Base-by-base conservation (phyloP, 2,888 invertebrate species). In the Agriopis aurantiaria region DNA sequence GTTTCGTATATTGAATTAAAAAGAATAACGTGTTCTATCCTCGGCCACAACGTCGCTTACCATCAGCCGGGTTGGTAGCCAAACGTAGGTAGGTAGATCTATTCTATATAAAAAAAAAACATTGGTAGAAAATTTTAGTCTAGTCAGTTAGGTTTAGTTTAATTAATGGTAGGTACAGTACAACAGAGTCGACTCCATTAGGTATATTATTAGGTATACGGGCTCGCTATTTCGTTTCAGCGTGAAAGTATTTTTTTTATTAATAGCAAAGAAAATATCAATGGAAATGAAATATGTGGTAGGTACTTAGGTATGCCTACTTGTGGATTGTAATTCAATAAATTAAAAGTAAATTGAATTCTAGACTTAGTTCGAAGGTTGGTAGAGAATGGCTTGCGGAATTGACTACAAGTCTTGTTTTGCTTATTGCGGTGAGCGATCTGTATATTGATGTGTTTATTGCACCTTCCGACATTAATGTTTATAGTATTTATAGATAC, bases 281-380 rank as follows among this genome's bases (percentile, higher is more conserved):
- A 33, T 48, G 49, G 49, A 55, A 60, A 61, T 45, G 33, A 58
- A 58, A 9, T 58, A 14, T 58, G 45, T 45, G 9, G 10, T 8
- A 23, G 17, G 17, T 23, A 33, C 6, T 52, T 55, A 46, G 14
- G 1, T 51, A 49, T 23, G 17, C 23, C 10, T 12, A 46, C 45
- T 11, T 59, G 56, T 64, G 17, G 58, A 46, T 48, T 11, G 41
- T 67, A 53, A 61, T 51, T 67, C 56, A 67, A 60, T 55, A 69
- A 65, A 60, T 60, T 56, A 57, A 66, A 66, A 63, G 49, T 66
- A 51, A 68, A 56, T 67, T 71, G 56, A 69, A 57, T 68, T 71
- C 60, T 70, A 68, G 67, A 67, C 63, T 64, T 60, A 60, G 68
- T 53, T 59, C 68, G 74, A 74, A 75, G 75, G 75, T 68, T 71